Base-by-base conservation (phyloP, 2,888 invertebrate genomes). In the Sphecodes monilicornis region DNA sequence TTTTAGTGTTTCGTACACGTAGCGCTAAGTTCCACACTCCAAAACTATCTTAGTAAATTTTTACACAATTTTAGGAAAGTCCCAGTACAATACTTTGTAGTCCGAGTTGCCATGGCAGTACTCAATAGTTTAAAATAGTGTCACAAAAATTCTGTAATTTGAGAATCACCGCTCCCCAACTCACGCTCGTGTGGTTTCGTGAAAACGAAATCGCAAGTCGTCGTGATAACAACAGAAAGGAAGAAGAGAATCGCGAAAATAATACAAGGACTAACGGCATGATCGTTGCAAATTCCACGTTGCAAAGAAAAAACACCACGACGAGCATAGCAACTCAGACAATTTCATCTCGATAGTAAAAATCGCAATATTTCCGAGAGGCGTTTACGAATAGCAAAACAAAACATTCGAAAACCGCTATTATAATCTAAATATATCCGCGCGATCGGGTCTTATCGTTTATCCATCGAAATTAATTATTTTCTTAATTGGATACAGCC, bases 191-290 rank as follows among this genome's bases (percentile, higher is more conserved):
- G 76, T 76, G 82, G 82, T 83, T 88, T 87, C 60, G 78, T 80
- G 76, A 84, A 86, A 88, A 83, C 86, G 78, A 88, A 84, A 89
- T 81, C 80, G 76, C 78, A 82, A 86, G 74, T 80, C 80, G 76
- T 79, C 64, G 11, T 26, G 78, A 79, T 86, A 79, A 80, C 46
- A 80, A 29, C 64, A 32, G 74, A 76, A 80, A 70, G 32, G 80
- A 69, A 43, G 73, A 32, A 13, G 8, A 1, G 60, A 70, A 60
- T 36, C n/a, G 39, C 13, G 41, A 57, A 84, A 82, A 60, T 18
- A 71, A 79, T 36, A 72, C 64, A 54, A 26, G 22, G 36, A 72
- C 36, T 83, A 26, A 41, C 29, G 70, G n/a, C 26, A 13, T 1
- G 11, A 8, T 13, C 50, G 5, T 13, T 64, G 32, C 0, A 64